A percentile compares a stretch with the other conserved stretches of the same genome.
These are phyloP conservation scores for Peromyscus eremicus DNA, from an alignment of 2,797 vertebrate genomes.

Conservation along the genomic window DNA sequence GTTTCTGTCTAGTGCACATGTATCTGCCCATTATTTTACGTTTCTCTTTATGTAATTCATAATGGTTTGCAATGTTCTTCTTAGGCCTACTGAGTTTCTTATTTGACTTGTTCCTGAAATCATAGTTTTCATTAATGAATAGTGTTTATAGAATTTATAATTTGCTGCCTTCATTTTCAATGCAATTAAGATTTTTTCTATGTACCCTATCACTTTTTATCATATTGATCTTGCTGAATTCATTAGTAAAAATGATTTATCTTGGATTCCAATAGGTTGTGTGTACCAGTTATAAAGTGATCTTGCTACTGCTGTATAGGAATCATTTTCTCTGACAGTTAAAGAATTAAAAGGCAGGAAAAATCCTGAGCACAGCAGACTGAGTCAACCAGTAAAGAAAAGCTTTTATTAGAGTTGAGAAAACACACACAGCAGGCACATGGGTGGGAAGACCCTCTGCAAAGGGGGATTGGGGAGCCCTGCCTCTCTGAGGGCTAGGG, in stretches of 20 bases:
- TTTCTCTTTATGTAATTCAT: background rate
- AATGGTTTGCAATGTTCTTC: background rate
- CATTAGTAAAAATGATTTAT: background rate
- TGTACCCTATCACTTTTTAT: background rate
- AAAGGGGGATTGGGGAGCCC: background rate
- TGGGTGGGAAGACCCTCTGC: background rate
- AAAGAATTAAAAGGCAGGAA: background rate
- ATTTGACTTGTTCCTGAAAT: background rate
- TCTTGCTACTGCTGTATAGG: background rate
- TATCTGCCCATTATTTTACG: background rate
- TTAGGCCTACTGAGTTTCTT: background rate
- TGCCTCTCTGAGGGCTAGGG: background rate
- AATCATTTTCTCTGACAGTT: background rate
- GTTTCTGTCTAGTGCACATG: background rate
- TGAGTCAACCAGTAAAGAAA: background rate
- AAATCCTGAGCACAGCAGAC: background rate
- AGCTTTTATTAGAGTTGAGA: background rate
- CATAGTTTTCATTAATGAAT: background rate
- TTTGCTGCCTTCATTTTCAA: background rate
- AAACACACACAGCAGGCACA: background rate
- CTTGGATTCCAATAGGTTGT: background rate
- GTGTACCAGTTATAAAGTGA: background rate
- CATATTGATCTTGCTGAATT: background rate
- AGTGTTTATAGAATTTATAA: background rate
- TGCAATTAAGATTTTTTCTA: background rate